phyloP scores from a whole-genome alignment of 2,888 invertebrate species.

The Tiphia femorata region DNA sequence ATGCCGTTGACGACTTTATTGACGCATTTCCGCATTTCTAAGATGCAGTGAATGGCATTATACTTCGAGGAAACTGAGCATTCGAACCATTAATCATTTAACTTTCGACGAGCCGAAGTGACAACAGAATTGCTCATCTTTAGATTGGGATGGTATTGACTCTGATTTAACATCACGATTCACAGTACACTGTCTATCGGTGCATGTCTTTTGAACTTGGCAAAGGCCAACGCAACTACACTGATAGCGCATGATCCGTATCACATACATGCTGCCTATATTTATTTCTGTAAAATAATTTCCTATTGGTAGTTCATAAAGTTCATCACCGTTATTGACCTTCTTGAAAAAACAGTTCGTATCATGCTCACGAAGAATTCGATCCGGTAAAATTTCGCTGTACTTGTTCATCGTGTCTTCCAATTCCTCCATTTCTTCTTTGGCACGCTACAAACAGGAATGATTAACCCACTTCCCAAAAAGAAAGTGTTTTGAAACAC shows the following conservation, averaged over 20 bases:
- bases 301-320: conserved; percentile 39
- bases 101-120: conserved; percentile 19
- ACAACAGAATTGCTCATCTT: conserved; percentile 30
- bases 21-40: no score
- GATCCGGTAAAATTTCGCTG: conserved; percentile 41
- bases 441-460: conserved; percentile 17
- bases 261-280: conserved; percentile 52
- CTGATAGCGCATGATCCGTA: conserved; percentile 47
- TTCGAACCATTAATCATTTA: no score
- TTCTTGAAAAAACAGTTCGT: conserved; percentile 44
- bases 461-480: no score
- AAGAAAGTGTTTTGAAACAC: no score
- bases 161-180: no score
- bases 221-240: conserved; percentile 48
- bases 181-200: conserved; percentile 30
- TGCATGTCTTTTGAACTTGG: conserved; percentile 18
- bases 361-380: conserved; percentile 40
- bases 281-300: conserved; percentile 45
- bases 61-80: no score
- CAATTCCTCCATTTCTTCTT: conserved; percentile 17
- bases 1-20: no score
- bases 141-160: no score
- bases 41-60: no score
- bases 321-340: conserved; percentile 51
- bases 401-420: conserved; percentile 25